Percentiles rank a stretch among this genome's conserved stretches.
phyloP scores from a whole-genome alignment of 2,113 vertebrate genomes.

The Hippopotamus amphibius region DNA sequence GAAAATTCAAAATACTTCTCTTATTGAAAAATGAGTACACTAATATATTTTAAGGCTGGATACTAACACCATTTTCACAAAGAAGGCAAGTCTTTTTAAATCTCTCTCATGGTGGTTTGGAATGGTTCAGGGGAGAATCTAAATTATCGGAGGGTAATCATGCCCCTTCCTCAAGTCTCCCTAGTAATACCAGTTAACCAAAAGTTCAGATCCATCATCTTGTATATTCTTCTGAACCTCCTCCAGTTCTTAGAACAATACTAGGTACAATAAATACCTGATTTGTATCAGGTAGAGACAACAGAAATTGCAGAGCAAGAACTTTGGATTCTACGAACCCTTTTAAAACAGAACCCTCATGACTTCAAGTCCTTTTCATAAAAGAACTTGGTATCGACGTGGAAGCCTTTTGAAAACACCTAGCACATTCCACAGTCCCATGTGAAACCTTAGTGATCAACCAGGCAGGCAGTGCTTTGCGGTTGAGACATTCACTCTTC shows the following conservation, averaged over 20 bases:
- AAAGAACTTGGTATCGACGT: neutral
- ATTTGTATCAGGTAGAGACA: neutral
- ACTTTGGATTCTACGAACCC: neutral
- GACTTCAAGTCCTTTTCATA: neutral
- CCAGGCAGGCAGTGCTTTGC: neutral
- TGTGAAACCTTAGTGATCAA: neutral
- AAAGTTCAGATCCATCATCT: neutral
- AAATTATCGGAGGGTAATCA: neutral
- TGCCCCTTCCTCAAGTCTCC: neutral
- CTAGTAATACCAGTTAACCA: neutral
- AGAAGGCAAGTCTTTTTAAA: too few relatives aligned
- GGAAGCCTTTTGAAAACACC: neutral
- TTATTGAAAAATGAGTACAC: conserved; percentile 15
- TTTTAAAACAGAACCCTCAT: neutral
- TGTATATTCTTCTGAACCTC: neutral
- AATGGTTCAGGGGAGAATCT: neutral
- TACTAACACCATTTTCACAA: conserved; percentile 49
- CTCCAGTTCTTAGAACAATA: neutral
- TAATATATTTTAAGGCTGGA: conserved; percentile 31
- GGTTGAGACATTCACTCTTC: neutral
- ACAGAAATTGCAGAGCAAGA: neutral
- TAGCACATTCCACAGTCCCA: neutral
- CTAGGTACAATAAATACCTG: neutral
- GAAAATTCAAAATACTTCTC: conserved; percentile 45
- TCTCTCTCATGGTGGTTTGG: neutral